Evolutionary conservation across 2,888 invertebrate genomes (phyloP), one percentile per base, ranked within the genome.

Genomic region (Meloe dianella): DNA sequence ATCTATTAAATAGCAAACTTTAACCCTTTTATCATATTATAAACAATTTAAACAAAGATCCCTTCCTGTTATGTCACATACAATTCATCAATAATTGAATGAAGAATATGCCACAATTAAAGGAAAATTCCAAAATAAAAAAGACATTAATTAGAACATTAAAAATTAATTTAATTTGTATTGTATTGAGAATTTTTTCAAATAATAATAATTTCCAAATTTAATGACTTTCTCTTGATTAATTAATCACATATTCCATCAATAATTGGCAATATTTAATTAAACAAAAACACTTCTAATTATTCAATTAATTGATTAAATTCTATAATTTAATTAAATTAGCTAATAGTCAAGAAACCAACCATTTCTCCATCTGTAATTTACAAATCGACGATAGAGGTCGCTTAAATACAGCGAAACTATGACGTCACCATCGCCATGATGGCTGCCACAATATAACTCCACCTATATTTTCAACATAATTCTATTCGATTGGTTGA

Each of bases 401-500:
- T 65, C 71, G 73, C 63, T 66, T 54, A 64, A 41, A 54, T 58
- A 57, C 71, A 73, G 71, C 57, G 47, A 56, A n/a, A 1, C 10
- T 12, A n/a, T 71, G 66, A 71, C 68, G 71, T 72, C 61, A 66
- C 38, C 9, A 14, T 20, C 60, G 67, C 56, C 68, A 75, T 70
- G 67, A 75, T 73, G 73, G 71, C 74, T 32, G 38, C 72, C 60
- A 22, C 51, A 57, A 47, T 67, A 67, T 65, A 71, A 71, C 74
- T 67, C 74, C 77, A 66, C 74, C 76, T 75, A 70, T 70, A 10
- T 24, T 51, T 12, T 67, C 62, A 67, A 63, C 67, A 65, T 61
- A 73, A 71, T 75, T 74, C 77, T 78, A 68, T 76, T 77, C 64
- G 61, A 59, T 61, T 67, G 68, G 69, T 69, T 66, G 63, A 66